phyloP scores from a whole-genome alignment of 2,797 vertebrate species.

The Apodemus agrarius region DNA sequence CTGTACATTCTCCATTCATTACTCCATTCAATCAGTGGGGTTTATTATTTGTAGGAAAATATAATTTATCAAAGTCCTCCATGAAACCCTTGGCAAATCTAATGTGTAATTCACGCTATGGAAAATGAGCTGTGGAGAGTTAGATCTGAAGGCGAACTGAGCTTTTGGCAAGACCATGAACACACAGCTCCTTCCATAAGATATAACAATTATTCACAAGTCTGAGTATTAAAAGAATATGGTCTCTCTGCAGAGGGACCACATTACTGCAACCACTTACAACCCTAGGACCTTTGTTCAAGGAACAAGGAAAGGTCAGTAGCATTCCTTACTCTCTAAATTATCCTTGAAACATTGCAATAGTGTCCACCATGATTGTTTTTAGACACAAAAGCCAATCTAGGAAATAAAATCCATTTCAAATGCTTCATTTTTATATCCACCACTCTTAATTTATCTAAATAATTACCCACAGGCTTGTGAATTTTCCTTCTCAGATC shows the following conservation, averaged over 20 bases:
- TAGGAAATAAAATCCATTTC: constrained; percentile 1
- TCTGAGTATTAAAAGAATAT: neutral
- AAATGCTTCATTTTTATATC: neutral
- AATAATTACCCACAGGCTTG: neutral
- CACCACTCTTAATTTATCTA: neutral
- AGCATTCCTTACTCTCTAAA: neutral
- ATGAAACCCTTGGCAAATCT: neutral
- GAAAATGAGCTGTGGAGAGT: neutral
- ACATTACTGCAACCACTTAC: neutral
- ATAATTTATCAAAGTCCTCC: constrained; percentile 4
- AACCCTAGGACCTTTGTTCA: neutral
- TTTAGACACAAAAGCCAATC: constrained; percentile 28
- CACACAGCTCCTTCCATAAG: neutral
- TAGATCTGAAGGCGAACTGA: neutral
- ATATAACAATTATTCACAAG: neutral
- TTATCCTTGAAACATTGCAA: neutral
- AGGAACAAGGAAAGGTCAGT: neutral
- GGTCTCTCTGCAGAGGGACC: neutral
- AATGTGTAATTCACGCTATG: neutral
- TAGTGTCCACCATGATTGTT: neutral
- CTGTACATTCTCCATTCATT: neutral
- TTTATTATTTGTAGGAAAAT: constrained; percentile 30
- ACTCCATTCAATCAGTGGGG: neutral
- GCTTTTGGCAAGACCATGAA: neutral
- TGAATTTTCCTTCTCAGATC: neutral